phyloP scores from a whole-genome alignment of 2,888 invertebrate species.

The Chloromyia formosa region DNA sequence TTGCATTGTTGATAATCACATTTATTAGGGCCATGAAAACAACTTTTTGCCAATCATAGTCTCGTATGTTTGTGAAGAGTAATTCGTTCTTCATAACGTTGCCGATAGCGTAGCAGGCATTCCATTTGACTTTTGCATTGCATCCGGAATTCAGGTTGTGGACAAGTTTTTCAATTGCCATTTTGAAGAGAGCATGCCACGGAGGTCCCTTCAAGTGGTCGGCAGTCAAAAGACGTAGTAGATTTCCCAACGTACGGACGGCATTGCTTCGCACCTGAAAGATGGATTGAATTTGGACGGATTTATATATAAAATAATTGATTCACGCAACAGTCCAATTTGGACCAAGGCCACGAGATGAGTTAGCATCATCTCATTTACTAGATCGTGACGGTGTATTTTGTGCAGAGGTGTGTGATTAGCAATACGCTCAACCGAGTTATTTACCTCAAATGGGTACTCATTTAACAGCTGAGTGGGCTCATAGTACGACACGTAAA shows the following conservation, averaged over 20 bases:
- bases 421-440: too few species aligned
- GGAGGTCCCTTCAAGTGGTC: conserved; percentile 65
- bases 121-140: conserved; percentile 91
- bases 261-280: conserved; percentile 67
- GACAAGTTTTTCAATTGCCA: conserved; percentile 73
- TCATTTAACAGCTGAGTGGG: too few species aligned
- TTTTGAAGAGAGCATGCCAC: conserved; percentile 67
- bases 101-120: conserved; percentile 88
- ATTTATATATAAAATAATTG: too few species aligned
- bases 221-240: conserved; percentile 72
- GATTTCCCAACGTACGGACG: conserved; percentile 82
- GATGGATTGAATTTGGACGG: too few species aligned
- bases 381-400: too few species aligned
- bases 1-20: conserved; percentile 76
- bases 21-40: conserved; percentile 74
- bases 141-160: conserved; percentile 75
- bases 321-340: too few species aligned
- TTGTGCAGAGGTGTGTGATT: too few species aligned
- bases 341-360: too few species aligned
- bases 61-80: conserved; percentile 53
- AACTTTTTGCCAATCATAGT: conserved; percentile 65
- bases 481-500: too few species aligned
- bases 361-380: too few species aligned
- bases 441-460: too few species aligned
- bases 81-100: conserved; percentile 75